Evolutionary conservation across 1,140 invertebrate species (phyloP).

Genomic region (Hylaeus volcanicus): DNA sequence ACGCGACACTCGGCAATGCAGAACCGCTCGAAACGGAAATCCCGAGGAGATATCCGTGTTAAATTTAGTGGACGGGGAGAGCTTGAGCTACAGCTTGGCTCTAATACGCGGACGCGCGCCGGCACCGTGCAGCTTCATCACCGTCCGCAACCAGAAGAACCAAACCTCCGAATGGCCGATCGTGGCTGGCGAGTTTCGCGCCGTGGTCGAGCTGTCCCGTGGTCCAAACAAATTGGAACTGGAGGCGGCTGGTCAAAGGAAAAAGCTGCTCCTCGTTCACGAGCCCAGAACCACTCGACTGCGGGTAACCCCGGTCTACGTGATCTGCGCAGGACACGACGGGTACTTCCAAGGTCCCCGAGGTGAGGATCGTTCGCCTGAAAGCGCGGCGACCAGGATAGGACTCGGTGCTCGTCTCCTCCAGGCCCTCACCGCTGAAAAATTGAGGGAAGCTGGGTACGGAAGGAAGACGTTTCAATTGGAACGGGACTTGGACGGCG

Average conservation of each 20-base stretch:
- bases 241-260: constrained; percentile 70
- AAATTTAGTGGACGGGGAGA: constrained; percentile 75
- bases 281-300: constrained; percentile 75
- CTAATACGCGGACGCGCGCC: constrained; percentile 73
- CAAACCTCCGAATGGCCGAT: constrained; percentile 74
- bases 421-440: constrained; percentile 93
- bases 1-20: constrained; percentile 34
- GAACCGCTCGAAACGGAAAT: constrained; percentile 65
- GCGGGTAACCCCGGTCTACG: constrained; percentile 86
- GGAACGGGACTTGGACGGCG: constrained; percentile 83
- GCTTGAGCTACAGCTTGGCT: constrained; percentile 75
- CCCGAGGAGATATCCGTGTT: constrained; percentile 70
- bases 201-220: constrained; percentile 71
- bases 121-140: constrained; percentile 67
- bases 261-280: constrained; percentile 69
- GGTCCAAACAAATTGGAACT: constrained; percentile 76
- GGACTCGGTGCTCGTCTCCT: constrained; percentile 89
- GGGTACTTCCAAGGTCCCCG: constrained; percentile 87
- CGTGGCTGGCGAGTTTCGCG: constrained; percentile 75
- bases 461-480: constrained; percentile 91
- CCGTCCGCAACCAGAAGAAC: constrained; percentile 70
- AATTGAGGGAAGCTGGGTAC: constrained; percentile 90
- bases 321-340: constrained; percentile 88
- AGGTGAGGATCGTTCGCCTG: constrained; percentile 85
- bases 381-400: constrained; percentile 89